Evolutionary conservation across 2,888 invertebrate species (phyloP).

Genomic region (Acleris emargana): DNA sequence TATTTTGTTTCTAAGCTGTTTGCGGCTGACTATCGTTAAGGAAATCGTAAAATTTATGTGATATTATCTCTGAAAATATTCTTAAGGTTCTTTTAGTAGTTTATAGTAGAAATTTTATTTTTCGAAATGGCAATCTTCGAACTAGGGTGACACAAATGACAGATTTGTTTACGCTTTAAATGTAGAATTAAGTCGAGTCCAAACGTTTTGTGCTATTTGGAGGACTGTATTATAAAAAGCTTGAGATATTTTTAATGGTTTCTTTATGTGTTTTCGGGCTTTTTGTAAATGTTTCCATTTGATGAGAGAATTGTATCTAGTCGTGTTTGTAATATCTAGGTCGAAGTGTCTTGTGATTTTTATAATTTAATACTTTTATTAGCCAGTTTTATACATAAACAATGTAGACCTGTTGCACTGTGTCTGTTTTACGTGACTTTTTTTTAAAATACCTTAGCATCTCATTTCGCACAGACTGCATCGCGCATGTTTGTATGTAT

Average conservation of each 20-base stretch:
- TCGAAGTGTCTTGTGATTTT: slow-evolving; percentile 40
- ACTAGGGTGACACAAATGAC: slow-evolving; percentile 23
- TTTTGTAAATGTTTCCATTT: slow-evolving; percentile 56
- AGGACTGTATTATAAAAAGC: slow-evolving; percentile 63
- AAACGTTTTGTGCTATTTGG: slow-evolving; percentile 59
- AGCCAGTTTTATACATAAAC: slow-evolving; percentile 55
- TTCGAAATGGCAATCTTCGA: slow-evolving; percentile 21
- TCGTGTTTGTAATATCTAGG: slow-evolving; percentile 42
- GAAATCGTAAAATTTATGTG: slow-evolving; percentile 35
- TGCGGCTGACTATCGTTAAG: slow-evolving; percentile 34
- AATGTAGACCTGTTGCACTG: slow-evolving; percentile 42
- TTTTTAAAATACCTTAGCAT: neutral
- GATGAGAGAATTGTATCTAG: slow-evolving; percentile 58
- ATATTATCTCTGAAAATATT: slow-evolving; percentile 35
- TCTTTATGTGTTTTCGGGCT: slow-evolving; percentile 60
- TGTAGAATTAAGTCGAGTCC: slow-evolving; percentile 46
- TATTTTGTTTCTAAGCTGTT: slow-evolving; percentile 35
- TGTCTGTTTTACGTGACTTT: slow-evolving; percentile 38
- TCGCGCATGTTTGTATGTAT: too few species aligned
- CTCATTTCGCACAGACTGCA: too few species aligned
- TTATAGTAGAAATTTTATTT: slow-evolving; percentile 31
- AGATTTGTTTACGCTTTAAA: slow-evolving; percentile 34
- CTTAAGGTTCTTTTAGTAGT: slow-evolving; percentile 31
- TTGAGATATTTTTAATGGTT: slow-evolving; percentile 62
- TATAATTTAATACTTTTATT: slow-evolving; percentile 62